Conservation (phyloP, 2,113 vertebrate genomes). For the Ictidomys tridecemlineatus region DNA sequence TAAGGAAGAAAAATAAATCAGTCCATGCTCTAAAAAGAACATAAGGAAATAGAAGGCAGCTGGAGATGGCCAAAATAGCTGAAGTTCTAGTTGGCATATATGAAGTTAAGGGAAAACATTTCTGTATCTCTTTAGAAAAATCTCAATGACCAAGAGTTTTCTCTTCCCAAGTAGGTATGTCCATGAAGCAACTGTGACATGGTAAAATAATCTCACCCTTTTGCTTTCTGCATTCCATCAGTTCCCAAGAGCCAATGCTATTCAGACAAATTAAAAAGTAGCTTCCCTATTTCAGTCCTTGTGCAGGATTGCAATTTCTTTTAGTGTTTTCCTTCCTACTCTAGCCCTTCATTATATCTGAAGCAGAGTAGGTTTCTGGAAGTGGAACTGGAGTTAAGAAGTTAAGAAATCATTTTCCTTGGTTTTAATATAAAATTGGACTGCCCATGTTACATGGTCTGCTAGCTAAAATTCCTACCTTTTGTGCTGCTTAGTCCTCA, state of each 20-base stretch:
- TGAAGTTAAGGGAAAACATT: background rate
- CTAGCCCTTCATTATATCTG: background rate
- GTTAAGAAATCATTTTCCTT: background rate
- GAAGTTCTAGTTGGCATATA: background rate
- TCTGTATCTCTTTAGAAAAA: constrained; percentile 23
- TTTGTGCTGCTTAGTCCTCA: background rate
- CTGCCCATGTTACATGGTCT: background rate
- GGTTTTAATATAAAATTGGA: background rate
- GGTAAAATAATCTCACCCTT: background rate
- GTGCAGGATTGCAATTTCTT: background rate
- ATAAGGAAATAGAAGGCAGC: background rate
- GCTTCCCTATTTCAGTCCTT: background rate
- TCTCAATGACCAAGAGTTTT: background rate
- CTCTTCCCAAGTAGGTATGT: background rate
- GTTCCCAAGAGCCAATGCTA: background rate
- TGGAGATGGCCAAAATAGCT: background rate
- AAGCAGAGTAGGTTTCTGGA: background rate
- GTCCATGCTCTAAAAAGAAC: background rate
- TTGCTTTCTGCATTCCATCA: background rate
- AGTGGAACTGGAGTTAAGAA: background rate
- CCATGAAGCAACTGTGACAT: background rate
- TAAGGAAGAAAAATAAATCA: background rate
- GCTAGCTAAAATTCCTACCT: background rate
- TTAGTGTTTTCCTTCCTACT: background rate
- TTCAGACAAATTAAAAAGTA: background rate